Base-by-base conservation (phyloP, 2,888 invertebrate species). In the Carterocephalus palaemon region DNA sequence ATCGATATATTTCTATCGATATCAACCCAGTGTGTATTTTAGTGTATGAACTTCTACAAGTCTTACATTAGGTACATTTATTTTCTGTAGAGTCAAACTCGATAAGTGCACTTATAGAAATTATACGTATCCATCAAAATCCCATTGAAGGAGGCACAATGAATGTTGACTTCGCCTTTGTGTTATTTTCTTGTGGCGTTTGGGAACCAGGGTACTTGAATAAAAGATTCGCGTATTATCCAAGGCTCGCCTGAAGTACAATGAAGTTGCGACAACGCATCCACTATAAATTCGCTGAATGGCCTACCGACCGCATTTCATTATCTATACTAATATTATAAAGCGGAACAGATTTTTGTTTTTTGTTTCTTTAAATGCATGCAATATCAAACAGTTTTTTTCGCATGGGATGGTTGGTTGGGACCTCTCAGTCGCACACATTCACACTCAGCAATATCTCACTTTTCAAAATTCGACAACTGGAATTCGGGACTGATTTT, bases 171-270 rank as follows among this genome's bases (percentile, higher is more conserved):
- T 78, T 65, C 75, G 76, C 77, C 71, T 79, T 74, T 77, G 68
- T 71, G 67, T 78, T 80, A 79, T 80, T 80, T 75, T 78, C 76
- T 81, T 79, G 71, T 63, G 67, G 69, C 67, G 70, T 75, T 76
- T 63, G 67, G 72, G 70, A 77, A 64, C 73, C 73, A 69, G 67
- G 64, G 76, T 75, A 81, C 78, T 81, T 84, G 84, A 83, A 85
- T 84, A 85, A 85, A 84, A 84, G 80, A 84, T 84, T 79, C 75
- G 75, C 74, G 74, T 78, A 80, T 82, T 79, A 81, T 81, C 70
- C 75, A 69, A 57, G 62, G 60, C 74, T 66, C 63, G 62, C 61
- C 59, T 59, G 49, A 64, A 66, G 62, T 59, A 86, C 83, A 86
- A 84, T 83, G 50, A 76, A 63, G 63, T 64, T 62, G 62, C 75